Evolutionary conservation across 1,140 invertebrate genomes (phyloP).

Genomic region (Stenopsyche tienmushanensis): DNA sequence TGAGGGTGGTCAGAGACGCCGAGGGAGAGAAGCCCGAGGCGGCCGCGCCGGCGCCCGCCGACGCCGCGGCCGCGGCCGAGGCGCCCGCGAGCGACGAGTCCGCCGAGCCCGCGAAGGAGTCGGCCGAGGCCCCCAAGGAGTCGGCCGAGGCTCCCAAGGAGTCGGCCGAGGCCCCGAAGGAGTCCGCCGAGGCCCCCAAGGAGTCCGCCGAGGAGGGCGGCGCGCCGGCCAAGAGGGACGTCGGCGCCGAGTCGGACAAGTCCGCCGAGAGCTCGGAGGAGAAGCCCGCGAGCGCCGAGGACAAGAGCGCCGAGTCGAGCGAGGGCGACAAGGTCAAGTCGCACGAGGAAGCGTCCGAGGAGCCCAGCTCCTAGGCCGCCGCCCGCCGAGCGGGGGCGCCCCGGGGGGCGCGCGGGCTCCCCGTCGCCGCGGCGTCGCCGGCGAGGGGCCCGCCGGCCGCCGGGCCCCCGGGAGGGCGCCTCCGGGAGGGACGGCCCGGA

Average conservation of each 20-base stretch:
- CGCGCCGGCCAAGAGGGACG: neutral
- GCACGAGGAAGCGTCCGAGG: slow-evolving; percentile 29
- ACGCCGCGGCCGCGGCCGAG: slow-evolving; percentile 14
- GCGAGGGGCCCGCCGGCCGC: neutral
- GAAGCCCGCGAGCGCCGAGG: slow-evolving; percentile 29
- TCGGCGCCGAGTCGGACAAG: slow-evolving; percentile 7
- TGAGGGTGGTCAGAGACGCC: slow-evolving; percentile 33
- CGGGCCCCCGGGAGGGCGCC: slow-evolving; percentile 8
- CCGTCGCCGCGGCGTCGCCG: neutral
- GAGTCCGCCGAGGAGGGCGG: neutral
- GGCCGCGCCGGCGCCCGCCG: slow-evolving; percentile 9
- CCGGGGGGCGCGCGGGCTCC: neutral
- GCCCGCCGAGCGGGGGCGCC: slow-evolving; percentile 1
- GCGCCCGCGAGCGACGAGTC: slow-evolving; percentile 14
- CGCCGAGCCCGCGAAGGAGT: neutral
- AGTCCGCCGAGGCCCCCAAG: neutral
- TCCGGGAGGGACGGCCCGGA: slow-evolving; percentile 7
- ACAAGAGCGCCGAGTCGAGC: slow-evolving; percentile 23
- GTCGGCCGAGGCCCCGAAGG: neutral
- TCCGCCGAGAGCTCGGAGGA: slow-evolving; percentile 33
- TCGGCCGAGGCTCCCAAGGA: neutral
- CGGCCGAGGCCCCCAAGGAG: slow-evolving; percentile 7
- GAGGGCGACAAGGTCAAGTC: slow-evolving; percentile 27
- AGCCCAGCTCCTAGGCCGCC: slow-evolving; percentile 19
- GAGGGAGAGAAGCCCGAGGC: slow-evolving; percentile 31